These are phyloP conservation scores for Aradus depressus DNA, from an alignment of 2,888 invertebrate species.

Conservation along the genomic window DNA sequence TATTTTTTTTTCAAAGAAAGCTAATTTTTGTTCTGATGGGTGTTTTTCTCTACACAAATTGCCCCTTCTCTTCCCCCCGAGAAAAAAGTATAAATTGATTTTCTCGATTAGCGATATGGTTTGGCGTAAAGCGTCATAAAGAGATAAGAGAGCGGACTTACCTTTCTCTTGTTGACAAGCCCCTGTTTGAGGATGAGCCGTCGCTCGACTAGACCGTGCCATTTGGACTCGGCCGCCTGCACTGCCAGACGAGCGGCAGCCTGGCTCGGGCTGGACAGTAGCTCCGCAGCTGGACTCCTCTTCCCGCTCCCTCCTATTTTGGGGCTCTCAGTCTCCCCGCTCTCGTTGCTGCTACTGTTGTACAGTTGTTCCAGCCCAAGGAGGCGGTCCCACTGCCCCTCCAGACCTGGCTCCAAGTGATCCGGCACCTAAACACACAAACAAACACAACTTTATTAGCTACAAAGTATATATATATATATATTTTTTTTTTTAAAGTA, in stretches of 20 bases:
- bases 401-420: slow-evolving; percentile 75
- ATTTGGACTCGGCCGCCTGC: slow-evolving; percentile 59
- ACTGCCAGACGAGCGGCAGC: slow-evolving; percentile 42
- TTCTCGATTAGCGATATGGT: too few relatives aligned
- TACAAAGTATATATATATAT: slow-evolving; percentile 2
- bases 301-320: too few relatives aligned
- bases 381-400: slow-evolving; percentile 67
- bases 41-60: too few relatives aligned
- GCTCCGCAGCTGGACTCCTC: slow-evolving; percentile 5
- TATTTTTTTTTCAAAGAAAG: too few relatives aligned
- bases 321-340: slow-evolving; percentile 32
- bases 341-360: too few relatives aligned
- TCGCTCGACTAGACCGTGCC: slow-evolving; percentile 76
- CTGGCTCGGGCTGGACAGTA: slow-evolving; percentile 3
- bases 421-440: slow-evolving; percentile 46
- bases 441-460: too few relatives aligned
- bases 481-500: not conserved
- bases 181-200: slow-evolving; percentile 92
- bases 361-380: slow-evolving; percentile 55
- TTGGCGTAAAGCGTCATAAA: not conserved
- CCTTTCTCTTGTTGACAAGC: slow-evolving; percentile 83
- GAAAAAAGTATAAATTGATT: too few relatives aligned
- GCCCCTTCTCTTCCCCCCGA: too few relatives aligned
- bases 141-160: slow-evolving; percentile 26
- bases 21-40: too few relatives aligned